Base-by-base conservation (phyloP, 2,888 invertebrate species). In the Drosophila infuscata region DNA sequence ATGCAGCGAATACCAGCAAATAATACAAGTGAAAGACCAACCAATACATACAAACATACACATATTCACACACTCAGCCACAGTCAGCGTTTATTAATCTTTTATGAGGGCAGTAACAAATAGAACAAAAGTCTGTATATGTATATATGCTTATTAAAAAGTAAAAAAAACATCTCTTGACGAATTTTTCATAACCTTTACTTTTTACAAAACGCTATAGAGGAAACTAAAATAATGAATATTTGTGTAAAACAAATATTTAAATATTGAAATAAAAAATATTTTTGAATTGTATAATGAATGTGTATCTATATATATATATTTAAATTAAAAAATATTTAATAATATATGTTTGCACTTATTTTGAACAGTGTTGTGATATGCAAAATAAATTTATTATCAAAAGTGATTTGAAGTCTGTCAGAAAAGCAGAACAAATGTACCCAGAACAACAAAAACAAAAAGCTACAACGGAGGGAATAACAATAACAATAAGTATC, bases 41-140 rank as follows among this genome's bases (percentile, higher is more conserved):
- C 41, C 33, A 48, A 35, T 5, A 15, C 29, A 32, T 33, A 30
- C 20, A 36, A n/a, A 5, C 12, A n/a, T 32, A 48, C 53, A 54
- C n/a, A 25, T 12, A 36, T 36, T 35, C 32, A 41, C 46, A 20
- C 8, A 63, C 46, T 36, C 59, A 60, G 48, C 53, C 46, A 52
- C 20, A 48, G 20, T 53, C 20, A 41, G 17, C 20, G 68, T 75
- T 78, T 84, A 80, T 87, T 87, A 84, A 82, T 87, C 75, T 80
- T 87, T 82, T 80, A 87, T 71, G 76, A 84, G 73, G 57, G 41
- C 59, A 84, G 73, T 73, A 84, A 84, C 70, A 73, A 83, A 77
- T 70, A 71, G 29, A 57, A 66, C 73, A 73, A 67, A 67, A 70
- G 68, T 9, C 6, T 36, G 12, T 46, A 46, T 29, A 20, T 20